Conservation (phyloP, 2,113 vertebrate genomes). For the Poeciliopsis turrubarensis region DNA sequence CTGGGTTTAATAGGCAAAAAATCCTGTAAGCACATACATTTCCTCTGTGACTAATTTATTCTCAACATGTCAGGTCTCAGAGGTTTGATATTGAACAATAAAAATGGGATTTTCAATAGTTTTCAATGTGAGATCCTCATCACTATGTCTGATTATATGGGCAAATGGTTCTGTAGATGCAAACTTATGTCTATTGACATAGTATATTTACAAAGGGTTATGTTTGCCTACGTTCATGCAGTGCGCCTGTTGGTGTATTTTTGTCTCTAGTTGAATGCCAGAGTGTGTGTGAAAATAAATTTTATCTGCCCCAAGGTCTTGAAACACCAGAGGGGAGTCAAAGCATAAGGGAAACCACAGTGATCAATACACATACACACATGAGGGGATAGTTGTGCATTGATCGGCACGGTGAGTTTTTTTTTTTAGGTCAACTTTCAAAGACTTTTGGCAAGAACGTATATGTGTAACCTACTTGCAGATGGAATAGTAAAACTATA, state of each 20-base stretch:
- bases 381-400: conserved; percentile 26
- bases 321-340: conserved; percentile 32
- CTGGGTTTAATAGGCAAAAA: neutral
- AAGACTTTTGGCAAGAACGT: conserved; percentile 28
- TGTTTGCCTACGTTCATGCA: neutral
- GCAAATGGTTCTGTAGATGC: neutral
- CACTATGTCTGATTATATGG: neutral
- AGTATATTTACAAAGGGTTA: neutral
- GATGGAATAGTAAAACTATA: neutral
- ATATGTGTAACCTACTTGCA: conserved; percentile 32
- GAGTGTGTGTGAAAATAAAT: conserved; percentile 29
- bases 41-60: neutral
- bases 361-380: conserved; percentile 55
- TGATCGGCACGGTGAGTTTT: conserved; percentile 19
- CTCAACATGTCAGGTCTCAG: neutral
- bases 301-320: conserved; percentile 37
- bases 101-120: no score
- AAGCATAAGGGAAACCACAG: conserved; percentile 37
- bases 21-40: no score
- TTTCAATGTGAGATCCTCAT: neutral
- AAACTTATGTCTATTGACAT: neutral
- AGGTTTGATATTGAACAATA: neutral
- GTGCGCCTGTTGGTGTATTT: conserved; percentile 2
- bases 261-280: conserved; percentile 40
- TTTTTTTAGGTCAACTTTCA: conserved; percentile 34